Base-by-base conservation (phyloP, 2,888 invertebrate species). In the Drosophila prostipennis region DNA sequence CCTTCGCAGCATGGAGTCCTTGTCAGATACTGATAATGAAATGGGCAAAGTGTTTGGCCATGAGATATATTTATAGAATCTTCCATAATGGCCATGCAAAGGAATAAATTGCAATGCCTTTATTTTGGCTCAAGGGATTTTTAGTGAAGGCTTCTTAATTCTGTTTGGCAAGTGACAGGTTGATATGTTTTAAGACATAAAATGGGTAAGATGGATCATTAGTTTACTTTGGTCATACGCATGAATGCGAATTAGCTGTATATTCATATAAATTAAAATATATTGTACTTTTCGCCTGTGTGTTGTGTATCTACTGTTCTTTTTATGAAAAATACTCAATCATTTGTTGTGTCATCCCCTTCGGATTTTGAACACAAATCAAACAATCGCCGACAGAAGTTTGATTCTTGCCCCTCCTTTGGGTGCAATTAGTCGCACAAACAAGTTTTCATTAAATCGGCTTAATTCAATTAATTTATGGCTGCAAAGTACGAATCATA, bases 21-120 rank as follows among this genome's bases (percentile, higher is more conserved):
- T 67, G 54, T 51, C 39, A 61, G 55, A 51, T 74, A 76, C 78
- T 84, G 84, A 76, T 87, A 87, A 76, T 76, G 79, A 83, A 83
- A 80, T 59, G 68, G 46, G 8, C 32, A 37, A 43, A 42, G n/a
- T 59, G 59, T 14, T 29, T 29, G 26, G 16, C 6, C 7, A 11
- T 13, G 34, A 7, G 13, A 34, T 19, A 34, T 48, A 48, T 32
- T 19, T 29, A 46, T 34, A 32, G 14, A n/a, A 6, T 23, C 6
- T 19, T 34, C 13, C 37, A 39, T 46, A 26, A 52, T 59, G 78
- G 68, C 57, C 79, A 75, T 67, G 78, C 53, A 71, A 64, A 45
- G 57, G 40, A 48, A 23, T 48, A 68, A 69, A 55, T 53, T 40
- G 36, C 52, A 72, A 58, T 54, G 55, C 48, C 29, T 46, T 56